phyloP scores from a whole-genome alignment of 2,888 invertebrate genomes.

The Lysandra coridon region DNA sequence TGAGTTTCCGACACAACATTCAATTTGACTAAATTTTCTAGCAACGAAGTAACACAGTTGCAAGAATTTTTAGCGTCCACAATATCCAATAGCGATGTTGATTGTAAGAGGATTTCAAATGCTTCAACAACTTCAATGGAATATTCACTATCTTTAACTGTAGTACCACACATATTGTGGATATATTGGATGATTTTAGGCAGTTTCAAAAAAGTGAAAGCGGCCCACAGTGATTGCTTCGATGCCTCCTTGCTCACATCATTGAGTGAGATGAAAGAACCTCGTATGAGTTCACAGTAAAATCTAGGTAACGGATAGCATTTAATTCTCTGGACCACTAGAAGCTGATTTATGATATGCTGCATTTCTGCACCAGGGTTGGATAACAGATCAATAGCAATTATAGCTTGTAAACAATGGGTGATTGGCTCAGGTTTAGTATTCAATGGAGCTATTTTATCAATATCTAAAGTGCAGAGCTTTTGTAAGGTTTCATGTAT shows the following conservation, averaged over 20 bases:
- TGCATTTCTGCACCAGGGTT: constrained; percentile 92
- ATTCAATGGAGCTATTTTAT: constrained; percentile 79
- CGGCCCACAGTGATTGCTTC: constrained; percentile 95
- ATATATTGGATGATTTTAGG: constrained; percentile 89
- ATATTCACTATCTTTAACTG: constrained; percentile 82
- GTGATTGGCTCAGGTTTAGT: constrained; percentile 83
- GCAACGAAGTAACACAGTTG: constrained; percentile 90
- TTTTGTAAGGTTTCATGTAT: constrained; percentile 83
- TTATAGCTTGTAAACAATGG: constrained; percentile 88
- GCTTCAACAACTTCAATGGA: constrained; percentile 90
- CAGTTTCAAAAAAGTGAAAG: constrained; percentile 95
- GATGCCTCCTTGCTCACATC: constrained; percentile 89
- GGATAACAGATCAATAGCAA: constrained; percentile 91
- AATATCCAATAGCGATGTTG: constrained; percentile 91
- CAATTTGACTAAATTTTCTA: constrained; percentile 90
- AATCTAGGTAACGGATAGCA: constrained; percentile 89
- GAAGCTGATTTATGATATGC: constrained; percentile 89
- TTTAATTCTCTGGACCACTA: constrained; percentile 92
- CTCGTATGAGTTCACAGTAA: constrained; percentile 93
- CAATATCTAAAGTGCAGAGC: constrained; percentile 82
- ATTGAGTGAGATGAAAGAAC: constrained; percentile 93
- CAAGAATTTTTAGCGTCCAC: constrained; percentile 94
- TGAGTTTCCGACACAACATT: constrained; percentile 90
- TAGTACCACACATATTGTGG: constrained; percentile 79
- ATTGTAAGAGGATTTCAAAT: constrained; percentile 91